These are phyloP conservation scores for Chlorospingus flavigularis DNA, from an alignment of 2,797 vertebrate species.

Conservation along the genomic window DNA sequence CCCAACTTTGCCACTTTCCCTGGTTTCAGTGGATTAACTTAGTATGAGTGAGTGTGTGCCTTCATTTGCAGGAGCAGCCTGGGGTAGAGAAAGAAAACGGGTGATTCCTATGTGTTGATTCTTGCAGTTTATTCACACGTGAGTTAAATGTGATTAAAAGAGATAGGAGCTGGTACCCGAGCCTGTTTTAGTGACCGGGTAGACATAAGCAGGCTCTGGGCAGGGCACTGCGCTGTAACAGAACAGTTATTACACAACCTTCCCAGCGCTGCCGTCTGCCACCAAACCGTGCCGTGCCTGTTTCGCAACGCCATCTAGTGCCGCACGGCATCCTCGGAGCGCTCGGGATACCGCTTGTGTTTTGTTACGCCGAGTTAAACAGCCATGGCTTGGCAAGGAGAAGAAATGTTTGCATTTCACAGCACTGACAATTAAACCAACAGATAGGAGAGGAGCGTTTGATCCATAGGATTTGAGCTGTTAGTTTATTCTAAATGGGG, in stretches of 20 bases:
- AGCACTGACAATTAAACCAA: neutral
- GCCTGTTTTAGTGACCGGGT: neutral
- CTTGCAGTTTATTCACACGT: neutral
- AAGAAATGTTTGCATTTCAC: neutral
- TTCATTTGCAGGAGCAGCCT: neutral
- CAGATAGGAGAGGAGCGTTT: neutral
- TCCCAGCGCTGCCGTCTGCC: neutral
- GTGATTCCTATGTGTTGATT: neutral
- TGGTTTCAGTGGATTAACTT: neutral
- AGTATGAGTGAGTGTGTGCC: neutral
- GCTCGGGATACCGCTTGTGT: neutral
- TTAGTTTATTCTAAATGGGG: neutral
- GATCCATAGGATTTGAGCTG: neutral
- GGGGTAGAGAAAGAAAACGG: neutral
- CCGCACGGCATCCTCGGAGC: neutral
- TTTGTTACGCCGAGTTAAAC: neutral
- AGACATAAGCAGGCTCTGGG: neutral
- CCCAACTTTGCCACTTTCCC: neutral
- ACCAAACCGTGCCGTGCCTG: neutral
- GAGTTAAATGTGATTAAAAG: neutral
- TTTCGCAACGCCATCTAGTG: slow-evolving; percentile 52
- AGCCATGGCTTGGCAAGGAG: neutral
- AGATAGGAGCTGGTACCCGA: neutral
- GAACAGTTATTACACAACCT: neutral
- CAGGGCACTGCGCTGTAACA: accelerated